Percentiles rank a stretch among this genome's conserved stretches.
Conservation (phyloP, 2,113 vertebrate genomes). For the Craseonycteris thonglongyai region DNA sequence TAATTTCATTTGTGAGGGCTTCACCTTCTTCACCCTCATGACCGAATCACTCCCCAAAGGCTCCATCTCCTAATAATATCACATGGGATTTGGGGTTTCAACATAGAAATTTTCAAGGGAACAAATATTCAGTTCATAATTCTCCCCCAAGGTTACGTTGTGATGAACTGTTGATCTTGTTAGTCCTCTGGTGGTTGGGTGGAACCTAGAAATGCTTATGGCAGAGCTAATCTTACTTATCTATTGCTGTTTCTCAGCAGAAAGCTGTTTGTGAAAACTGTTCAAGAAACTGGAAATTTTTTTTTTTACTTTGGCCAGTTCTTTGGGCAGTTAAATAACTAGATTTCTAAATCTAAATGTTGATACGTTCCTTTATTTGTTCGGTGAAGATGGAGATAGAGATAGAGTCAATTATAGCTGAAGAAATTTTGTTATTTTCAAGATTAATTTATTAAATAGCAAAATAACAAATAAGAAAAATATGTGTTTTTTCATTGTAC, state of each 20-base stretch:
- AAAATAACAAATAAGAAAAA: neutral
- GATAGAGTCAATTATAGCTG: neutral
- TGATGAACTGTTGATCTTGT: too few species aligned
- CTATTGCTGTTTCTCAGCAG: neutral
- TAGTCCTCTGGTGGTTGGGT: too few species aligned
- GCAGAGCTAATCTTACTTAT: too few species aligned
- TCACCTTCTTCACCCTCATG: too few species aligned
- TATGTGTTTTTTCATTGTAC: neutral
- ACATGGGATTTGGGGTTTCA: too few species aligned
- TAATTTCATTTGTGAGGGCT: too few species aligned
- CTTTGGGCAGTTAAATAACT: neutral
- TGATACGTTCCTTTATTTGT: neutral
- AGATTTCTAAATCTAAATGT: neutral
- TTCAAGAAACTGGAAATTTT: neutral
- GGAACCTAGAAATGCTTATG: too few species aligned
- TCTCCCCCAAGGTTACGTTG: too few species aligned
- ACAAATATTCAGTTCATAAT: too few species aligned
- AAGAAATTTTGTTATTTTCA: neutral
- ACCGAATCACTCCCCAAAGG: too few species aligned
- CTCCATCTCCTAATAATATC: too few species aligned
- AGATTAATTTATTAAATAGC: neutral
- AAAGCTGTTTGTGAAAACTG: constrained; percentile 14
- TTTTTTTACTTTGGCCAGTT: neutral
- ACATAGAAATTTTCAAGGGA: too few species aligned
- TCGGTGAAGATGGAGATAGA: neutral